Percentiles rank a stretch among this genome's conserved stretches.
Conservation (phyloP, 2,888 invertebrate species). For the Adineta ricciae region DNA sequence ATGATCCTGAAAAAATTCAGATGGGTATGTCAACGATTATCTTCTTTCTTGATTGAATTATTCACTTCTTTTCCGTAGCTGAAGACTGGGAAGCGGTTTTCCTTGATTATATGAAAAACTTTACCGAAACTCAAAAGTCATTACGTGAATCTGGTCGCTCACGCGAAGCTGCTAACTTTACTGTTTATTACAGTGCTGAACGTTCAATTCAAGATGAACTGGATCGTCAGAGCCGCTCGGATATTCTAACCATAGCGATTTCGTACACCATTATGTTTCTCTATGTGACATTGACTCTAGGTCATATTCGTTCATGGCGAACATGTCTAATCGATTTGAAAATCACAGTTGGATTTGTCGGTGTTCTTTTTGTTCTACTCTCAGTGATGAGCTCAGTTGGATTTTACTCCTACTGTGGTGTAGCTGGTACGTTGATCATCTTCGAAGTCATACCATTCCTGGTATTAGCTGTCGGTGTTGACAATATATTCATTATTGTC, state of each 20-base stretch:
- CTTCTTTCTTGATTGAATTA: no score
- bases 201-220: slow-evolving; percentile 90
- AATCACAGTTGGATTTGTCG: slow-evolving; percentile 68
- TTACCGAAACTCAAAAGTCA: slow-evolving; percentile 34
- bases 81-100: slow-evolving; percentile 39
- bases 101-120: slow-evolving; percentile 48
- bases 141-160: neutral
- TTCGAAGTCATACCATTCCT: slow-evolving; percentile 92
- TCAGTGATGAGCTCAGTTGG: slow-evolving; percentile 76
- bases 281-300: slow-evolving; percentile 76
- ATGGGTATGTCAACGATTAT: neutral
- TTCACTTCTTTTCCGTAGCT: neutral
- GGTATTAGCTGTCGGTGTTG: slow-evolving; percentile 75
- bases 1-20: slow-evolving; percentile 55
- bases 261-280: slow-evolving; percentile 85
- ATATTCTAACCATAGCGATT: slow-evolving; percentile 69
- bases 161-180: slow-evolving; percentile 33
- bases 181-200: slow-evolving; percentile 36
- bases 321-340: slow-evolving; percentile 67
- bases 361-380: slow-evolving; percentile 70
- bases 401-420: slow-evolving; percentile 66
- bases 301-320: slow-evolving; percentile 49
- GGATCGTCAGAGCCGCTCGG: slow-evolving; percentile 71
- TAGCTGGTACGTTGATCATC: slow-evolving; percentile 74
- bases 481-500: slow-evolving; percentile 89